Percentiles rank a stretch among this genome's conserved stretches.
Evolutionary conservation across 2,797 vertebrate genomes (phyloP).

Genomic region (Sparus aurata): DNA sequence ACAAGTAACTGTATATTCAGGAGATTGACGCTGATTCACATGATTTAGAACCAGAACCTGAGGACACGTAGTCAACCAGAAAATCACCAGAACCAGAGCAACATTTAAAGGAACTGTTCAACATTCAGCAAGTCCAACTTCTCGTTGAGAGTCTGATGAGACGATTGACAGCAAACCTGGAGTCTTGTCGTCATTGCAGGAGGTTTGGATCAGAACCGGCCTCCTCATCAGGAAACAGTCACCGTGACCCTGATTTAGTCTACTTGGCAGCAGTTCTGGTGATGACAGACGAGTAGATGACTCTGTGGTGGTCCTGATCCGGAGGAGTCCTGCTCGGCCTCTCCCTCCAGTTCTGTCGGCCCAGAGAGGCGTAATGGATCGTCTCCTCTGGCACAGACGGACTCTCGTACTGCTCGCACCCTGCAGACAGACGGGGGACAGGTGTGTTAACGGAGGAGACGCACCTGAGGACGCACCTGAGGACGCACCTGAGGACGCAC

Average conservation of each 20-base stretch:
- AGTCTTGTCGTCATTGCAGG: too few species aligned
- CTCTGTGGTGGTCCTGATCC: conserved; percentile 37
- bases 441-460: too few species aligned
- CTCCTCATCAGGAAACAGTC: background rate
- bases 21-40: too few species aligned
- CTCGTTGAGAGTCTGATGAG: too few species aligned
- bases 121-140: too few species aligned
- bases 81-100: too few species aligned
- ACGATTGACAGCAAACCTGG: too few species aligned
- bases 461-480: background rate
- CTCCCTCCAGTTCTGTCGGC: conserved; percentile 73
- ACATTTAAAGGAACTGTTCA: too few species aligned
- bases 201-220: background rate
- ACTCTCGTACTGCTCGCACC: background rate
- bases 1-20: too few species aligned
- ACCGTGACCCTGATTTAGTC: background rate
- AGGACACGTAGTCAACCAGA: too few species aligned
- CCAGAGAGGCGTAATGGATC: conserved; percentile 78
- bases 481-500: too few species aligned
- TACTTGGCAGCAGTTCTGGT: conserved; percentile 40
- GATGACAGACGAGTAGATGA: conserved; percentile 75
- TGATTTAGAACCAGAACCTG: too few species aligned
- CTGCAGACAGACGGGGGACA: conserved; percentile 30
- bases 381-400: conserved; percentile 27
- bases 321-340: conserved; percentile 22